Percentiles rank a stretch among this genome's conserved stretches.
phyloP scores from a whole-genome alignment of 2,888 invertebrate genomes.

The Camponotus fellah region DNA sequence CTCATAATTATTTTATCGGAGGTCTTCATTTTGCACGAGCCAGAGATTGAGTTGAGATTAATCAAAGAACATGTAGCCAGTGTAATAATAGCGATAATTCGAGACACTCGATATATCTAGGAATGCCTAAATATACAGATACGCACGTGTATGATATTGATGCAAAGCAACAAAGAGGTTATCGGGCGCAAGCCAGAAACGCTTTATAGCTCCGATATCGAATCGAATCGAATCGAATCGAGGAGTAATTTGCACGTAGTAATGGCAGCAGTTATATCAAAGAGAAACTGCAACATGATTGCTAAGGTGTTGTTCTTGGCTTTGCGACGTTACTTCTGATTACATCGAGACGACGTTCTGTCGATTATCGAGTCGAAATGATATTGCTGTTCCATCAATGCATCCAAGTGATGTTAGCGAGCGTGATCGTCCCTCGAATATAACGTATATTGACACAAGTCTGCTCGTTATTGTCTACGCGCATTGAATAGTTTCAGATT shows the following conservation, averaged over 20 bases:
- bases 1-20: not conserved
- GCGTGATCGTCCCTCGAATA: not conserved
- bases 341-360: constrained; percentile 10
- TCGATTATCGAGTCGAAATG: not conserved
- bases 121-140: not conserved
- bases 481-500: constrained; percentile 20
- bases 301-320: constrained; percentile 46
- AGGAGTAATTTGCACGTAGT: constrained; percentile 52
- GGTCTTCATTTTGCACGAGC: not conserved
- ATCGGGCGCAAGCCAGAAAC: constrained; percentile 17
- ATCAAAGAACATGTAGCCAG: not conserved
- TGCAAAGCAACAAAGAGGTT: constrained; percentile 27
- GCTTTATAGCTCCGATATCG: constrained; percentile 38
- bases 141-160: not conserved
- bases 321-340: not conserved
- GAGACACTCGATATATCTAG: not conserved
- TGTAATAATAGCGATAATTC: constrained; percentile 19
- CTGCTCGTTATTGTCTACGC: constrained; percentile 5
- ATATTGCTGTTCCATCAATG: not conserved
- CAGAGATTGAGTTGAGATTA: not conserved
- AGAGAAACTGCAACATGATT: constrained; percentile 11
- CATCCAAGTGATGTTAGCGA: constrained; percentile 16
- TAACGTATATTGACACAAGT: not conserved
- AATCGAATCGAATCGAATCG: constrained; percentile 47
- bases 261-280: constrained; percentile 25